Conservation (phyloP, 2,797 vertebrate genomes). For the Hapalemur alaotrensis region DNA sequence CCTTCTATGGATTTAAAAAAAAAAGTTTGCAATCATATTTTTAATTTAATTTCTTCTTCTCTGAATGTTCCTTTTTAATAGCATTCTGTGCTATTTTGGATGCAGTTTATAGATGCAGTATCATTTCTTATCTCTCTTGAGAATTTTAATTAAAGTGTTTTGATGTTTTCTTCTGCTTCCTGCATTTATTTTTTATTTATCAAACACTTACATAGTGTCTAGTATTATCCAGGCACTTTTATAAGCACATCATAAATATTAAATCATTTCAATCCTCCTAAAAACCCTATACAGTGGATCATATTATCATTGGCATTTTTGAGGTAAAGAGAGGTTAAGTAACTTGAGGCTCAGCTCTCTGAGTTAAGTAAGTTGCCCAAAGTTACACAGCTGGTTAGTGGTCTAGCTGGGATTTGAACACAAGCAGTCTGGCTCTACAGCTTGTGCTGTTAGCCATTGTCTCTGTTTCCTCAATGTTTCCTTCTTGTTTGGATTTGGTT, state of each 20-base stretch:
- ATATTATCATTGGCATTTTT: background rate
- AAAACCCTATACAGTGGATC: background rate
- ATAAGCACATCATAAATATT: conserved; percentile 25
- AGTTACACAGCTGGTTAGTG: background rate
- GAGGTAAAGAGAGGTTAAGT: background rate
- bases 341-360: background rate
- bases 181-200: conserved; percentile 54
- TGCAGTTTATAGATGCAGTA: background rate
- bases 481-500: background rate
- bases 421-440: background rate
- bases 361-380: background rate
- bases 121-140: conserved; percentile 34
- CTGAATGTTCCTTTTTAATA: conserved; percentile 48
- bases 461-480: background rate
- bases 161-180: conserved; percentile 37
- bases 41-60: conserved; percentile 35
- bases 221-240: conserved; percentile 28
- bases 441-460: background rate
- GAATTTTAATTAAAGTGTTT: conserved; percentile 63
- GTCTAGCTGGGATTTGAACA: background rate
- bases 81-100: background rate
- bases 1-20: conserved; percentile 9
- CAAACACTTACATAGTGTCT: background rate
- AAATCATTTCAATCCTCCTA: conserved; percentile 18
- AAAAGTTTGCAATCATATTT: conserved; percentile 44